phyloP scores from a whole-genome alignment of 1,140 invertebrate genomes.

The Agrypnia vestita region DNA sequence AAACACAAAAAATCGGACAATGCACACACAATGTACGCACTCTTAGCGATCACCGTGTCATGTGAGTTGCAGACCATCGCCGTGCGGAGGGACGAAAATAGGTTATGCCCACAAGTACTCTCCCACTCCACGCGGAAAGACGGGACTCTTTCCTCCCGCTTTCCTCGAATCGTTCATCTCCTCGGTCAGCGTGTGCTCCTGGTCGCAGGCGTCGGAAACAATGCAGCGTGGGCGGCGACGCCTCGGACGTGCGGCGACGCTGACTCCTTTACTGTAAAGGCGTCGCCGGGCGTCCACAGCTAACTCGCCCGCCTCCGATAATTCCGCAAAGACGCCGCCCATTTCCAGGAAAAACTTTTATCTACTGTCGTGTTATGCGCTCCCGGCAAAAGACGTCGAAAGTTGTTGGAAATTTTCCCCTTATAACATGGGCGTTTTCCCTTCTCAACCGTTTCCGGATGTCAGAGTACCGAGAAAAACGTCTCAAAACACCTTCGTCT shows the following conservation, averaged over 20 bases:
- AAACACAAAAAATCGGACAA: too few relatives aligned
- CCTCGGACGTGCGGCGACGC: slow-evolving; percentile 16
- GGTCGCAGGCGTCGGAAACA: slow-evolving; percentile 54
- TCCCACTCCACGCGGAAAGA: slow-evolving; percentile 24
- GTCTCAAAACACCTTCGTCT: background rate
- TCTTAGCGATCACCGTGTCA: slow-evolving; percentile 5
- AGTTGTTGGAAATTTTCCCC: slow-evolving; percentile 20
- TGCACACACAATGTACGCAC: too few relatives aligned
- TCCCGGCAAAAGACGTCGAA: slow-evolving; percentile 7
- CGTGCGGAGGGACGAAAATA: slow-evolving; percentile 49
- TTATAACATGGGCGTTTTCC: background rate
- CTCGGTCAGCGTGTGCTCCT: slow-evolving; percentile 34
- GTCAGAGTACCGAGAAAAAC: slow-evolving; percentile 11
- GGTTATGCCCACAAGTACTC: slow-evolving; percentile 25
- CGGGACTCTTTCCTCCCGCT: slow-evolving; percentile 36
- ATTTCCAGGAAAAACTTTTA: slow-evolving; percentile 9
- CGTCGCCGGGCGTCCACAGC: slow-evolving; percentile 20
- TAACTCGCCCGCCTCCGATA: background rate
- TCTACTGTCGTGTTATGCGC: background rate
- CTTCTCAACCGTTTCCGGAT: slow-evolving; percentile 23
- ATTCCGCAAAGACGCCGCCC: background rate
- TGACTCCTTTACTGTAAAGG: slow-evolving; percentile 14
- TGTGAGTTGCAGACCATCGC: background rate
- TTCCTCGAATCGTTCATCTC: slow-evolving; percentile 31
- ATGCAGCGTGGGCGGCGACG: slow-evolving; percentile 55